Conservation (phyloP, 2,797 vertebrate species). For the Gymnoscopelus microlampas region DNA sequence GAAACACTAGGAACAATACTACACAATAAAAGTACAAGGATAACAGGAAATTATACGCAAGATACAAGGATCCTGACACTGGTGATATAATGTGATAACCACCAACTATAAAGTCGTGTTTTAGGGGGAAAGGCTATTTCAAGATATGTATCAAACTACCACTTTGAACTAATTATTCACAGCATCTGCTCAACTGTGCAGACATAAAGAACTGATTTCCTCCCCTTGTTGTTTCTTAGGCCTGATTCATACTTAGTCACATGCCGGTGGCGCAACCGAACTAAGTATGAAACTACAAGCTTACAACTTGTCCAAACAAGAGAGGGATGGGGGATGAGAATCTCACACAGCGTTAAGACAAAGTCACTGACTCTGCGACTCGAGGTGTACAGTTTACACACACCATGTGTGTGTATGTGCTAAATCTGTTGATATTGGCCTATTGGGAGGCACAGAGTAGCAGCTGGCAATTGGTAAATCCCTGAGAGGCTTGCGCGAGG, state of each 20-base stretch:
- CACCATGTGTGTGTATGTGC: constrained; percentile 46
- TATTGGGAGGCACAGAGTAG: constrained; percentile 61
- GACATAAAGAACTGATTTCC: no score
- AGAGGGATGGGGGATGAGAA: constrained; percentile 30
- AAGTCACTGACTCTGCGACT: constrained; percentile 51
- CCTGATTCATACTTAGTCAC: neutral
- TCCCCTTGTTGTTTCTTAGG: neutral
- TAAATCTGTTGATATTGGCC: constrained; percentile 63
- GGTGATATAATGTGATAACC: no score
- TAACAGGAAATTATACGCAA: no score
- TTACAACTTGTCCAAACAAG: constrained; percentile 12
- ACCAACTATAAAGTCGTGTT: no score
- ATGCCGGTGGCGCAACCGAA: no score
- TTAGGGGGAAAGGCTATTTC: no score
- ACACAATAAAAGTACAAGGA: no score
- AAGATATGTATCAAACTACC: no score
- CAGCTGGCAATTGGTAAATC: constrained; percentile 66
- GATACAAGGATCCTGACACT: no score
- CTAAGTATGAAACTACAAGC: neutral
- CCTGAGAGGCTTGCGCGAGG: constrained; percentile 63
- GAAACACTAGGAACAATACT: no score
- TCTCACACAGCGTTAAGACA: constrained; percentile 43
- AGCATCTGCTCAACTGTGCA: no score
- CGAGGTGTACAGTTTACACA: constrained; percentile 70
- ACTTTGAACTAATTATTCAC: no score